These are phyloP conservation scores for Cephus sareptanus DNA, from an alignment of 2,888 invertebrate genomes.

Conservation along the genomic window DNA sequence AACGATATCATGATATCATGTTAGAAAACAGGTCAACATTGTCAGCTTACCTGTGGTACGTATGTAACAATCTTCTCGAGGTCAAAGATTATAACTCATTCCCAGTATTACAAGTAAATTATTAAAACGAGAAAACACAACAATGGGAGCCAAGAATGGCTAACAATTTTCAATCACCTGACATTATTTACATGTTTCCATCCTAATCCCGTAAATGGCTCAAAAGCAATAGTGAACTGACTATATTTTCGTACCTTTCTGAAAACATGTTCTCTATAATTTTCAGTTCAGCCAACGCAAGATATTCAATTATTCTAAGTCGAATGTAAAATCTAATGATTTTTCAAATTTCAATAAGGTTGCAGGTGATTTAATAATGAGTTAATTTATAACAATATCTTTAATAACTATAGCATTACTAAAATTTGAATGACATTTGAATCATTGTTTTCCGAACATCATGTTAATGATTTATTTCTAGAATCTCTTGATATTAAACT, in stretches of 20 bases:
- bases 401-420: neutral
- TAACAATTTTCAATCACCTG: slow-evolving; percentile 29
- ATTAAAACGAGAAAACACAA: neutral
- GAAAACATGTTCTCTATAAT: no score
- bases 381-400: neutral
- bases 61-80: neutral
- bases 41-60: neutral
- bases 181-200: slow-evolving; percentile 40
- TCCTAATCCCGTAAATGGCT: neutral
- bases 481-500: neutral
- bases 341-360: neutral
- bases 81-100: neutral
- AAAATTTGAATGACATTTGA: neutral
- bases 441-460: neutral
- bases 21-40: neutral
- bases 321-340: neutral
- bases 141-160: neutral
- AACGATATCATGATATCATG: neutral
- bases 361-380: neutral
- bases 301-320: no score
- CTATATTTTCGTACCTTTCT: no score
- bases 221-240: neutral
- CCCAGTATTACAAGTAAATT: neutral
- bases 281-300: no score
- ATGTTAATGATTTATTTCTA: neutral